A percentile compares a stretch with the other conserved stretches of the same genome.
Conservation (phyloP, 2,888 invertebrate species). For the Hemithea aestivaria region DNA sequence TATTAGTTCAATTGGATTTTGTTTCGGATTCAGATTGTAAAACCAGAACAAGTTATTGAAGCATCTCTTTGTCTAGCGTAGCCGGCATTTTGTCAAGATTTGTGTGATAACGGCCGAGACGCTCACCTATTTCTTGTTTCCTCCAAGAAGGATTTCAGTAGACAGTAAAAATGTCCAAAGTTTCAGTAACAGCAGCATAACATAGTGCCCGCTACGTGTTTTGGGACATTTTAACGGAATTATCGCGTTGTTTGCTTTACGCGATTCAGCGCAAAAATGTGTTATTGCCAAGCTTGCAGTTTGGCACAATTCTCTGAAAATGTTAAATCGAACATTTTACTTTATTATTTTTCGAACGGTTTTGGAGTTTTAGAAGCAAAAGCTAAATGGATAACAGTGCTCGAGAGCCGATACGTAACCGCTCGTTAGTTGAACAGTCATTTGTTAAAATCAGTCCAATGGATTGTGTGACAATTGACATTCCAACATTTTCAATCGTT, state of each 20-base stretch:
- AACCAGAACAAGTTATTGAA: constrained; percentile 40
- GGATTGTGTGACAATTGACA: neutral
- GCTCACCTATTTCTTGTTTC: constrained; percentile 40
- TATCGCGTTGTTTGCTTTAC: constrained; percentile 43
- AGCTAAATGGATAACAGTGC: constrained; percentile 1
- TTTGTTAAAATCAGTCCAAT: constrained; percentile 1
- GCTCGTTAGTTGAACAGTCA: constrained; percentile 6
- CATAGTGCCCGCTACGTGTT: constrained; percentile 48
- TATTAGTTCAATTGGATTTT: too few relatives aligned
- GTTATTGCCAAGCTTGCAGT: constrained; percentile 12
- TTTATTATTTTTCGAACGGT: constrained; percentile 3
- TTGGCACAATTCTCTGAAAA: constrained; percentile 7
- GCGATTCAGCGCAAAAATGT: constrained; percentile 13
- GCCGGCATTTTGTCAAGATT: constrained; percentile 49
- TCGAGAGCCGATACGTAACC: neutral
- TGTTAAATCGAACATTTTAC: constrained; percentile 1
- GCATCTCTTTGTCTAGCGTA: constrained; percentile 39
- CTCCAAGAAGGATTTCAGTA: constrained; percentile 40
- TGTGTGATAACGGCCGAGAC: constrained; percentile 39
- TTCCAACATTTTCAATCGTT: too few relatives aligned
- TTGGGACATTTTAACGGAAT: constrained; percentile 43
- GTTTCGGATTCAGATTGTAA: constrained; percentile 24
- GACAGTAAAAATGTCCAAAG: constrained; percentile 60
- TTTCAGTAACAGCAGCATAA: constrained; percentile 44
- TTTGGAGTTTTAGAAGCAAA: neutral